phyloP scores from a whole-genome alignment of 1,140 invertebrate species.

The Drosophila sturtevanti region DNA sequence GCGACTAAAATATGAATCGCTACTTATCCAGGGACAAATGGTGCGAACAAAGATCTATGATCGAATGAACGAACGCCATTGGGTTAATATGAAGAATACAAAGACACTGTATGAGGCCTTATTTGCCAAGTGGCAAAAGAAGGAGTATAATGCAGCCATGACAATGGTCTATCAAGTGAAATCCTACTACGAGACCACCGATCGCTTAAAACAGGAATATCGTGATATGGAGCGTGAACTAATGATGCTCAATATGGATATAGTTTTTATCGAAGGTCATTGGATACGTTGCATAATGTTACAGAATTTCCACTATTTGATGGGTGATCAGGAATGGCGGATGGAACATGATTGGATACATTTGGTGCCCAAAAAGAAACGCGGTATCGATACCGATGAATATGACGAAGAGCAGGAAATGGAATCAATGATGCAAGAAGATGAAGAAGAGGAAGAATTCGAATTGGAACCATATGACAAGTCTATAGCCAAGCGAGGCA shows the following conservation, averaged over 20 bases:
- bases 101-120: conserved; percentile 66
- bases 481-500: conserved; percentile 68
- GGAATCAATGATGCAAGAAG: conserved; percentile 18
- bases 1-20: conserved; percentile 75
- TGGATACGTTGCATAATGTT: conserved; percentile 77
- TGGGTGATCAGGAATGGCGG: conserved; percentile 77
- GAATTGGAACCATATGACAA: conserved; percentile 60
- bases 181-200: conserved; percentile 71
- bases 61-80: conserved; percentile 72
- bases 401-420: conserved; percentile 15
- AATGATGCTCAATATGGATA: conserved; percentile 77
- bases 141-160: conserved; percentile 77
- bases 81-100: conserved; percentile 66
- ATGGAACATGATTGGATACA: conserved; percentile 78
- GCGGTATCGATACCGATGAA: background rate
- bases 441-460: conserved; percentile 23
- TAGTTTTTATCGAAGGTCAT: conserved; percentile 76
- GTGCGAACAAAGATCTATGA: conserved; percentile 78
- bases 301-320: conserved; percentile 78
- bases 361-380: conserved; percentile 28
- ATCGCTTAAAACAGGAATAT: conserved; percentile 58
- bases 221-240: conserved; percentile 66
- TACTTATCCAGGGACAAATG: conserved; percentile 73
- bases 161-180: conserved; percentile 71
- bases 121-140: conserved; percentile 77